Conservation (phyloP, 2,113 vertebrate species). For the Engraulis encrasicolus region DNA sequence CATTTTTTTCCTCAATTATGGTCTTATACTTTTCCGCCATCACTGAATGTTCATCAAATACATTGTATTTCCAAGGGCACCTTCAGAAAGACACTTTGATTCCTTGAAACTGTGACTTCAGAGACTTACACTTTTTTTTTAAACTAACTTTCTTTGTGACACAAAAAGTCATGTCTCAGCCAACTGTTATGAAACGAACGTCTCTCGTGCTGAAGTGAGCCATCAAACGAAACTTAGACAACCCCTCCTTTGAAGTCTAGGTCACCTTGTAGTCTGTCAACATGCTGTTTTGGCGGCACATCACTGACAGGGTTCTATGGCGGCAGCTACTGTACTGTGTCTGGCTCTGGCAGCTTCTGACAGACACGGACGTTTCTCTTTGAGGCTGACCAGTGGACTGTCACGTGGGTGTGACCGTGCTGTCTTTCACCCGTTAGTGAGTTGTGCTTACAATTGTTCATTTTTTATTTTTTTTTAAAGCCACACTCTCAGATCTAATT, state of each 20-base stretch:
- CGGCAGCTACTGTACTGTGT: background rate
- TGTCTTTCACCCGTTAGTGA: background rate
- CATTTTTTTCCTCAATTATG: no score
- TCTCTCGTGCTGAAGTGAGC: background rate
- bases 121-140: background rate
- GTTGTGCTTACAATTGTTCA: background rate
- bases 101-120: background rate
- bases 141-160: background rate
- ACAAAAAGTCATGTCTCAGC: background rate
- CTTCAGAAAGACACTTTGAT: background rate
- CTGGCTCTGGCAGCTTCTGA: background rate
- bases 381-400: background rate
- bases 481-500: no score
- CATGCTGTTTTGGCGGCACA: background rate
- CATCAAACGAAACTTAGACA: background rate
- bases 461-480: no score
- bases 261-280: slow-evolving; percentile 1
- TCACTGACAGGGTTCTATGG: background rate
- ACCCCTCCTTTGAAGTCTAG: background rate
- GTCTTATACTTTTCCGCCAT: no score
- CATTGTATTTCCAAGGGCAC: background rate
- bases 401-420: background rate
- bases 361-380: background rate
- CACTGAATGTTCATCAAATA: background rate
- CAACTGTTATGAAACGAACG: background rate